Evolutionary conservation across 2,113 vertebrate species (phyloP).

Genomic region (Sigmodon hispidus): DNA sequence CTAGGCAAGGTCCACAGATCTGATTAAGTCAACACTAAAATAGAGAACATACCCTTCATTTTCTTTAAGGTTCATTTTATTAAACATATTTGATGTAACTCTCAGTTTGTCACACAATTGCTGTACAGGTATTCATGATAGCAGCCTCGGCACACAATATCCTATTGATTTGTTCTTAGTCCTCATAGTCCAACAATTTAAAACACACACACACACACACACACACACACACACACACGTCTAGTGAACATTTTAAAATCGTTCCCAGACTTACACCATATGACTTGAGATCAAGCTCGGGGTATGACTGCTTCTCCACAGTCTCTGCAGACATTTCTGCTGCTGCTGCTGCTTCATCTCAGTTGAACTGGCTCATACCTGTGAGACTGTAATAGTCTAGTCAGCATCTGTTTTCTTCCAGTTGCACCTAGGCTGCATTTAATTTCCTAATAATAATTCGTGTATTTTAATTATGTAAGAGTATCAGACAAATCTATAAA

Average conservation of each 20-base stretch:
- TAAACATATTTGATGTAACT: neutral
- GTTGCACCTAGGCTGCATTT: neutral
- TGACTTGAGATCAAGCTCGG: neutral
- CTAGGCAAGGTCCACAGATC: neutral
- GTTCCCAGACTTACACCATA: rapidly evolving
- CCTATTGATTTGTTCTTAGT: neutral
- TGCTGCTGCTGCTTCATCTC: neutral
- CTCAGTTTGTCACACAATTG: neutral
- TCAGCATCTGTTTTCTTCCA: neutral
- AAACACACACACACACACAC: neutral
- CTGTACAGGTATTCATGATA: neutral
- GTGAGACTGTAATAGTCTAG: neutral
- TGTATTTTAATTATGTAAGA: neutral
- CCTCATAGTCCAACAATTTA: neutral
- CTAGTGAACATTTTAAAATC: neutral
- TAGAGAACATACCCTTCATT: neutral
- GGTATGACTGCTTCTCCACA: neutral
- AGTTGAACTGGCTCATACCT: neutral
- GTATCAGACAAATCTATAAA: no score
- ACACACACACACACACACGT: neutral
- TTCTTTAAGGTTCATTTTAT: neutral
- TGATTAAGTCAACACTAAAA: neutral
- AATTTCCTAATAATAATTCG: no score
- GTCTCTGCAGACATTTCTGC: neutral
- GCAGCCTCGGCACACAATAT: neutral